These are phyloP conservation scores for Drosophila vallismaia DNA, from an alignment of 2,888 invertebrate species.

Conservation along the genomic window DNA sequence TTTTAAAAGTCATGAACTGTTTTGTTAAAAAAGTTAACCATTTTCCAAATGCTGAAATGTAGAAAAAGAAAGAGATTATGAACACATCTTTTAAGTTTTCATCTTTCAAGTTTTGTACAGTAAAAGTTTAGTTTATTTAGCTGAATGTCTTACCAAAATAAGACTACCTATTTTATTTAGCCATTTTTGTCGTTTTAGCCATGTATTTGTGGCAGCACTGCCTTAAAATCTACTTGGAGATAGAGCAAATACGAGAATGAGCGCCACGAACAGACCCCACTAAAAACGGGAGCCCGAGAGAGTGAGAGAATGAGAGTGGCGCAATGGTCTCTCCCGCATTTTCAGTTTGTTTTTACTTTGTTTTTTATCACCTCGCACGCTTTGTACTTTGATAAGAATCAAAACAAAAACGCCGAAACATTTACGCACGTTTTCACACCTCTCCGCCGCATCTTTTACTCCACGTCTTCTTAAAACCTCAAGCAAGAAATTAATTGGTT, in stretches of 20 bases:
- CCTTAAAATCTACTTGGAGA: background rate
- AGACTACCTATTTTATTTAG: too few species aligned
- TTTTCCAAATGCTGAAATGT: too few species aligned
- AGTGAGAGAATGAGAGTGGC: slow-evolving; percentile 35
- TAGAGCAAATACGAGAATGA: slow-evolving; percentile 7
- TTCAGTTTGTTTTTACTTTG: slow-evolving; percentile 72
- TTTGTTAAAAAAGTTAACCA: too few species aligned
- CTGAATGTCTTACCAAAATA: too few species aligned
- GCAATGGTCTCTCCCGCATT: slow-evolving; percentile 39
- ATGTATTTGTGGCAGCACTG: background rate
- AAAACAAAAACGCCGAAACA: slow-evolving; percentile 75
- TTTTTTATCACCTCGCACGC: slow-evolving; percentile 56
- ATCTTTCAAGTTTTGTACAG: too few species aligned
- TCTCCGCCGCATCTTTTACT: background rate
- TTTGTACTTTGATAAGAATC: slow-evolving; percentile 76
- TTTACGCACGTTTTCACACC: slow-evolving; percentile 42
- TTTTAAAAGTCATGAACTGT: background rate
- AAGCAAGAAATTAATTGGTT: background rate
- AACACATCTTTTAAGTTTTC: too few species aligned
- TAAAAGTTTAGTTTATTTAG: too few species aligned
- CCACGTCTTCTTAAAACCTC: background rate
- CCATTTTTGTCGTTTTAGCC: background rate
- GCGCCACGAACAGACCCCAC: background rate
- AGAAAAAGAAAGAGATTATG: too few species aligned
- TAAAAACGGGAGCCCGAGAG: background rate